A percentile compares a stretch with the other conserved stretches of the same genome.
Conservation (phyloP, 2,113 vertebrate species). For the Lagopus muta region DNA sequence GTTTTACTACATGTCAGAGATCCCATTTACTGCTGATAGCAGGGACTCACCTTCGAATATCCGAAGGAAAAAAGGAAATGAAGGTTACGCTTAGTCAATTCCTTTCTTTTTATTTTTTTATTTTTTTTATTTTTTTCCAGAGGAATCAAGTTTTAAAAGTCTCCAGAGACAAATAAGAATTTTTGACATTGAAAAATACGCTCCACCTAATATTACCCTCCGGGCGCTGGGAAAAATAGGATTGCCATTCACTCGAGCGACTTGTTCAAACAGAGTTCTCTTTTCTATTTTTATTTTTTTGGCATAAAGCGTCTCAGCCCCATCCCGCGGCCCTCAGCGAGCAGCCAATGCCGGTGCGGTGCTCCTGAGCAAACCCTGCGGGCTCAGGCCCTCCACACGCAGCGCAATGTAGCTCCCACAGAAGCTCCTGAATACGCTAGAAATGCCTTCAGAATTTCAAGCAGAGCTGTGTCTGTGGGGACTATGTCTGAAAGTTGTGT, state of each 20-base stretch:
- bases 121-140: background rate
- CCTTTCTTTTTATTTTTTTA: background rate
- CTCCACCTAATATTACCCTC: slow-evolving; percentile 45
- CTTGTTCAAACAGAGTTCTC: slow-evolving; percentile 48
- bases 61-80: slow-evolving; percentile 60
- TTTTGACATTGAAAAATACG: slow-evolving; percentile 60
- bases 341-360: background rate
- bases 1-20: slow-evolving; percentile 45
- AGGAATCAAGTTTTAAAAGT: slow-evolving; percentile 45
- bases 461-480: background rate
- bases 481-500: accelerated
- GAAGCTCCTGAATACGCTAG: background rate
- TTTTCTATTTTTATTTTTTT: slow-evolving; percentile 43
- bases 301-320: background rate
- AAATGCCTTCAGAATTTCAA: background rate
- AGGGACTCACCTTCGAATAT: slow-evolving; percentile 37
- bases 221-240: slow-evolving; percentile 17
- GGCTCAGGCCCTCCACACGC: background rate
- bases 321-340: slow-evolving; percentile 21
- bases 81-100: slow-evolving; percentile 11
- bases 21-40: slow-evolving; percentile 38
- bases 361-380: background rate
- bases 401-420: background rate
- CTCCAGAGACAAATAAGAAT: slow-evolving; percentile 42
- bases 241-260: slow-evolving; percentile 28